Base-by-base conservation (phyloP, 1,140 invertebrate genomes). In the Neelides sp. region DNA sequence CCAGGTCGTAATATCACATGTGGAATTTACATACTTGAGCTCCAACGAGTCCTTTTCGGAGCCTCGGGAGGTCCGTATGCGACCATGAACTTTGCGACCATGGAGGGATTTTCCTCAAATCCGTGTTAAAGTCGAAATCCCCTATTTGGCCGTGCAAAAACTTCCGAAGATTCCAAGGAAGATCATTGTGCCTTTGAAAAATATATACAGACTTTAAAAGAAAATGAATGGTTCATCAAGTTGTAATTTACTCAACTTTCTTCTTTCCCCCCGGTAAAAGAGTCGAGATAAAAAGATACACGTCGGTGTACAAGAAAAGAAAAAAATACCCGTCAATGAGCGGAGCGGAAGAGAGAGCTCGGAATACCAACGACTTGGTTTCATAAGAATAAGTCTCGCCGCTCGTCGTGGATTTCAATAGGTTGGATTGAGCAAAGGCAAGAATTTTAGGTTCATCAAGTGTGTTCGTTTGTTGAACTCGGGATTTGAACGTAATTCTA, bases 101-200 rank as follows among this genome's bases (percentile, higher is more conserved):
- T 0, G 82, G 82, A 23, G 40, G 17, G 13, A 24, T 35, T 34
- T 76, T 66, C 2, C 77, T 74, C 26, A 85, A 67, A 59, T 83
- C 79, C 42, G 74, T 75, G 58, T 78, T 75, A 64, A 84, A 77
- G 34, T 79, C 74, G 57, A 84, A 82, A 42, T 82, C 76, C 53
- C 77, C 75, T 52, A 84, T 73, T 63, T 82, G 78, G 64, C 82
- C 83, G 61, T 81, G 79, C 4, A 83, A 72, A 56, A 83, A 83
- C 65, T 82, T 82, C 50, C 82, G 67, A 44, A 85, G 82, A 64
- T 86, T 85, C 81, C 83, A 86, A 0, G 85, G 80, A 24, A 90
- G 65, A 63, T 90, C 85, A 70, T 89, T 89, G 71, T 90, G 86
- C 3, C 80, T 82, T 66, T 0, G 64, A 64, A 48, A 49, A 60